A percentile compares a stretch with the other conserved stretches of the same genome.
Evolutionary conservation across 2,113 vertebrate genomes (phyloP).

Genomic region (Chaenogobius annularis): DNA sequence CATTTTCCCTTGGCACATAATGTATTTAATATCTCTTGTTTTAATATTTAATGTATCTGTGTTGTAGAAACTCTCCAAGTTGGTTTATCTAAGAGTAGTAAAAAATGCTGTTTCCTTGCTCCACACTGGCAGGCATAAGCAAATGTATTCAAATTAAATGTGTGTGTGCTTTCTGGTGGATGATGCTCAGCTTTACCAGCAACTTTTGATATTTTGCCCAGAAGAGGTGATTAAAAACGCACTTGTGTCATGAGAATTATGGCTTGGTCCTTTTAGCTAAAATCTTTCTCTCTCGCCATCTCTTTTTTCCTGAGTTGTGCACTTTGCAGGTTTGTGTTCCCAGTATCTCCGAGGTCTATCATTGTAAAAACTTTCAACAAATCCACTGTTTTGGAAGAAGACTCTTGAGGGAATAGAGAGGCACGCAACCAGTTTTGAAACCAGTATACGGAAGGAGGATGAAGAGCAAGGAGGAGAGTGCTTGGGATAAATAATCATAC

Average conservation of each 20-base stretch:
- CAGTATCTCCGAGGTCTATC: conserved; percentile 42
- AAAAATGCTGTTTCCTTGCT: conserved; percentile 20
- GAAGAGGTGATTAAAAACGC: conserved; percentile 63
- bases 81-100: conserved; percentile 29
- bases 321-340: conserved; percentile 41
- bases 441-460: conserved; percentile 46
- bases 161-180: conserved; percentile 37
- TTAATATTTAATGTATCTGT: conserved; percentile 5
- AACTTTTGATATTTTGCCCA: conserved; percentile 42
- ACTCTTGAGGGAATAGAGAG: conserved; percentile 48
- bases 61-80: conserved; percentile 16
- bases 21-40: background rate
- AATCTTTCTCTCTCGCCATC: conserved; percentile 28
- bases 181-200: conserved; percentile 43
- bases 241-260: conserved; percentile 53
- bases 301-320: conserved; percentile 36
- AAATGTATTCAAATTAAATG: conserved; percentile 43
- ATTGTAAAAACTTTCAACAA: conserved; percentile 47
- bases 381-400: conserved; percentile 31
- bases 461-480: conserved; percentile 55
- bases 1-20: background rate
- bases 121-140: conserved; percentile 5
- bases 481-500: conserved; percentile 79
- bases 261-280: conserved; percentile 45
- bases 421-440: conserved; percentile 53